Evolutionary conservation across 2,113 vertebrate genomes (phyloP).

Genomic region (Clarias magur): DNA sequence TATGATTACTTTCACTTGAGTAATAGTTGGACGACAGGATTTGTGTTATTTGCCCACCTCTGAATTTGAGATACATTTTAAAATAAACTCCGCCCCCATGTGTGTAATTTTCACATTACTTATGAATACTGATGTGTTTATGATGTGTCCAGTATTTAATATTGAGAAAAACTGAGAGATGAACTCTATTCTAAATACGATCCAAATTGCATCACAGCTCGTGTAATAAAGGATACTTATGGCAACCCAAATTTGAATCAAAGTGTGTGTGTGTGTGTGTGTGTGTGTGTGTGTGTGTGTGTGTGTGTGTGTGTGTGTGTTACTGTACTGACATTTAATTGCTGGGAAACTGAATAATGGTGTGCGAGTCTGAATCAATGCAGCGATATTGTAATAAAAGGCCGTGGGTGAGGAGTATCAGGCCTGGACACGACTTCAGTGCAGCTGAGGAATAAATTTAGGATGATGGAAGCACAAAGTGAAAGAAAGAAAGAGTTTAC

Average conservation of each 20-base stretch:
- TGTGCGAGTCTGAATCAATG: background rate
- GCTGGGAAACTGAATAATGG: background rate
- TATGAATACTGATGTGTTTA: background rate
- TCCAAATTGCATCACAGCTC: background rate
- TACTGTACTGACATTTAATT: background rate
- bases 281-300: background rate
- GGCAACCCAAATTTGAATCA: background rate
- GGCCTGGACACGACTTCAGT: background rate
- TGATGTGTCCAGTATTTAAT: background rate
- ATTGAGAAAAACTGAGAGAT: background rate
- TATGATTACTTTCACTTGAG: too few relatives aligned
- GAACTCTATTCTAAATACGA: background rate
- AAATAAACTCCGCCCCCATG: background rate
- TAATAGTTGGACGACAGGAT: too few relatives aligned
- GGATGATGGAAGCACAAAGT: background rate
- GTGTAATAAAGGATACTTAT: background rate
- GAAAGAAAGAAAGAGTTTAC: conserved; percentile 9
- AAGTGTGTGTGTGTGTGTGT: too few relatives aligned
- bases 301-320: background rate
- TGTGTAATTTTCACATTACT: background rate
- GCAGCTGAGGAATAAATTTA: conserved; percentile 4
- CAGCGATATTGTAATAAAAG: background rate
- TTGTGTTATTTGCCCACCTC: background rate
- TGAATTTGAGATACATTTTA: background rate
- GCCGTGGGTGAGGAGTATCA: background rate